These are phyloP conservation scores for Lumbricus terrestris DNA, from an alignment of 2,888 invertebrate genomes.

Conservation along the genomic window DNA sequence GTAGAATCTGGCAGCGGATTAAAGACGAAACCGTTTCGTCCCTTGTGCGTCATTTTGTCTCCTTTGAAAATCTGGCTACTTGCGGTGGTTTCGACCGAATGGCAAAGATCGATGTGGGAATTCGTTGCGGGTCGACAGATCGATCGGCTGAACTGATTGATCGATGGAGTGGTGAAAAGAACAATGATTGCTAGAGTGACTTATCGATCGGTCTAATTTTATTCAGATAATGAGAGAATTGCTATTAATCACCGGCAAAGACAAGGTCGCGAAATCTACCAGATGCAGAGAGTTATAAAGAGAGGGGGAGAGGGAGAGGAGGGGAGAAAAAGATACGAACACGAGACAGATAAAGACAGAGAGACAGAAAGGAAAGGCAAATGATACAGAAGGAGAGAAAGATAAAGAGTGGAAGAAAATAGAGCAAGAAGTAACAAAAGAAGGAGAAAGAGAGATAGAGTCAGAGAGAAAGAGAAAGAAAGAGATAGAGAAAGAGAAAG, in stretches of 20 bases:
- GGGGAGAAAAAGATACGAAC: neutral
- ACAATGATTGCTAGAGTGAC: neutral
- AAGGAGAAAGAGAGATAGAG: neutral
- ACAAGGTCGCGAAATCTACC: too few species aligned
- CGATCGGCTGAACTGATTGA: neutral
- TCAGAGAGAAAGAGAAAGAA: neutral
- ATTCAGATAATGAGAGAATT: neutral
- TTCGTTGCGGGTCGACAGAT: neutral
- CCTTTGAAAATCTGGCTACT: neutral
- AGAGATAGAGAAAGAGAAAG: neutral
- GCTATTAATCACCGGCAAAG: neutral
- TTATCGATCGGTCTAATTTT: neutral
- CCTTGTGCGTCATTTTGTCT: neutral
- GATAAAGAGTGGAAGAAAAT: neutral
- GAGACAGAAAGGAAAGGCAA: neutral
- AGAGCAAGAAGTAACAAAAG: too few species aligned
- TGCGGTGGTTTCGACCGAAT: neutral
- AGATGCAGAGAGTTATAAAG: neutral
- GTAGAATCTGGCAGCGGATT: neutral
- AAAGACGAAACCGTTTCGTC: neutral
- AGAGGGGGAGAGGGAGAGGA: neutral
- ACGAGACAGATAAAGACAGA: neutral
- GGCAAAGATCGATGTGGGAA: neutral
- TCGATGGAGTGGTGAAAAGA: neutral
- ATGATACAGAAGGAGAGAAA: neutral